A percentile compares a stretch with the other conserved stretches of the same genome.
Conservation (phyloP, 2,113 vertebrate species). For the Menidia beryllina region DNA sequence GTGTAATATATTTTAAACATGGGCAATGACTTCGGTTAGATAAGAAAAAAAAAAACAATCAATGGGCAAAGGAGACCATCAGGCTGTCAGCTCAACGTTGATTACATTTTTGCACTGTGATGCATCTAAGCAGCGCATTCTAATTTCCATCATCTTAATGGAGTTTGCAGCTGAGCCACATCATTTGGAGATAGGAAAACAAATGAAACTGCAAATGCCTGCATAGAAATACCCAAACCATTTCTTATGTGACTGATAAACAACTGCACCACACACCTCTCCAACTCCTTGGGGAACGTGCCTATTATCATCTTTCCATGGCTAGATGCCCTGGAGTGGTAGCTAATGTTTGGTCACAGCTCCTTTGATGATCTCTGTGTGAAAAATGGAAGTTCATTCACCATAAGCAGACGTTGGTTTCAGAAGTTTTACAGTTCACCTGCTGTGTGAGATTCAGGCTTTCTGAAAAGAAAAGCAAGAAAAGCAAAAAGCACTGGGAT, state of each 20-base stretch:
- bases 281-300: constrained; percentile 48
- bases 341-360: constrained; percentile 47
- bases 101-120: constrained; percentile 63
- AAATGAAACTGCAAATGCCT: constrained; percentile 63
- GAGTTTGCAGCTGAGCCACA: constrained; percentile 63
- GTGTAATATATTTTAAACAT: constrained; percentile 34
- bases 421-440: constrained; percentile 9
- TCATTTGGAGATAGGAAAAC: constrained; percentile 64
- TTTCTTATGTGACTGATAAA: constrained; percentile 64
- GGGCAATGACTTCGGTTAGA: constrained; percentile 29
- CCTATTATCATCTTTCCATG: constrained; percentile 38
- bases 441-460: constrained; percentile 1
- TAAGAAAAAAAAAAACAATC: constrained; percentile 57
- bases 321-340: constrained; percentile 31
- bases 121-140: constrained; percentile 65
- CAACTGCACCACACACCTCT: constrained; percentile 41
- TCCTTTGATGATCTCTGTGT: constrained; percentile 34
- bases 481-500: too few species aligned
- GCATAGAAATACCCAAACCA: constrained; percentile 62
- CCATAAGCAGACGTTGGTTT: constrained; percentile 10
- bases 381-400: constrained; percentile 14
- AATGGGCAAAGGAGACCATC: constrained; percentile 35
- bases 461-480: too few species aligned
- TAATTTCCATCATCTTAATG: constrained; percentile 70
- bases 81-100: constrained; percentile 60